Base-by-base conservation (phyloP, 1,140 invertebrate species). In the Meloidogyne chitwoodi region DNA sequence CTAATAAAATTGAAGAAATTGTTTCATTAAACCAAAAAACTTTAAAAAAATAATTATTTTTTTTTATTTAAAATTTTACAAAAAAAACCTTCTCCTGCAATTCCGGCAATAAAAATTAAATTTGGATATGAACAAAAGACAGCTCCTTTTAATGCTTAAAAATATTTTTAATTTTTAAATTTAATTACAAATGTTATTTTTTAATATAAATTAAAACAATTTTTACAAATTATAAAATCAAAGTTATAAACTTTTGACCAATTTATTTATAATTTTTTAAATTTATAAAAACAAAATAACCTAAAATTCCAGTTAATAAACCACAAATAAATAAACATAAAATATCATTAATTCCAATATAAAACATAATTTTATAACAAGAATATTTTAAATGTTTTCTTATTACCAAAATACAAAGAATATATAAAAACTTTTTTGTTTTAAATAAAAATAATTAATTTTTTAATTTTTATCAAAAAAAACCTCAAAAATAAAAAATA, bases 321-420 rank as follows among this genome's bases (percentile, higher is more conserved):
- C 74, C 74, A 27, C 48, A 48, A 44, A 75, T 66, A 56, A 63
- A 75, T 27, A 75, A 48, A 34, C 41, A 48, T 14, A 44, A 68
- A 31, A 66, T 67, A 63, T 75, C 74, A 29, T 56, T 68, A 34
- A 75, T 44, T 11, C 41, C 41, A 22, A 75, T 75, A 63, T 75
- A 75, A 48, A 75, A 68, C 63, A 75, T 63, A 24, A 75, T 48
- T 56, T 56, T 38, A 34, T 75, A 75, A 41, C 63, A 44, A 29
- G 62, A 41, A 64, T 74, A 29, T n/a, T 63, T 16, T 10, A 41
- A 61, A 27, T 74, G 72, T 65, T 74, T 74, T 12, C n/a, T 22
- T 4, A 74, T 74, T 41, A 62, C 61, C 2, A 64, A 24, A 27
- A 67, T 62, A 29, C 72, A 74, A 2, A 61, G 62, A 34, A 74